Evolutionary conservation across 2,797 vertebrate genomes (phyloP).

Genomic region (Centroberyx gerrardi): DNA sequence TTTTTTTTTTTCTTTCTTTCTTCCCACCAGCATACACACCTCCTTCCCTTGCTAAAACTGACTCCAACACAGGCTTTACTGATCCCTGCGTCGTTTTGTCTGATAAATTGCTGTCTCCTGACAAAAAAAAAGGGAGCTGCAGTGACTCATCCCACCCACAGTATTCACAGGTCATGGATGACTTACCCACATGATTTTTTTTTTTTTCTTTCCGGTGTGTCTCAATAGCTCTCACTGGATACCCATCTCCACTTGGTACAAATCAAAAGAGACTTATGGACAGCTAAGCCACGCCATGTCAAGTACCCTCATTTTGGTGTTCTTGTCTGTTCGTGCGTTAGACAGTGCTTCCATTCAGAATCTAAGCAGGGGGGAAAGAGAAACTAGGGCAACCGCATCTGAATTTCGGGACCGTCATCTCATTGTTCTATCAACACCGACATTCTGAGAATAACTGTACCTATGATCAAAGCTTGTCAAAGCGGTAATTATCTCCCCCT

Average conservation of each 20-base stretch:
- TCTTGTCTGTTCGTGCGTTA: conserved; percentile 29
- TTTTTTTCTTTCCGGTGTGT: not conserved
- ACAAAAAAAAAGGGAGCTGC: conserved; percentile 59
- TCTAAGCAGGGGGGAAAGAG: not conserved
- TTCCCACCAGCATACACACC: conserved; percentile 58
- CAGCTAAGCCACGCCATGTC: conserved; percentile 34
- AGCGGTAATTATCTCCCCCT: conserved; percentile 77
- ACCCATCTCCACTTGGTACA: conserved; percentile 41
- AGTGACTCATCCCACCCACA: conserved; percentile 75
- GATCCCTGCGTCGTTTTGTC: conserved; percentile 56
- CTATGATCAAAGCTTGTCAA: conserved; percentile 85
- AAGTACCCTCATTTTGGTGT: conserved; percentile 51
- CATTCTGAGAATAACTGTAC: conserved; percentile 76
- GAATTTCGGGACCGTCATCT: conserved; percentile 63
- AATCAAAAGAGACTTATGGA: conserved; percentile 52
- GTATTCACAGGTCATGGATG: conserved; percentile 57
- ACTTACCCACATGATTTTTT: conserved; percentile 23
- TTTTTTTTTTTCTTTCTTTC: conserved; percentile 36
- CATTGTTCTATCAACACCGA: conserved; percentile 76
- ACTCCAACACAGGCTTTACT: conserved; percentile 25
- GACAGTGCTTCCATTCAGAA: conserved; percentile 65
- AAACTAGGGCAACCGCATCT: conserved; percentile 55
- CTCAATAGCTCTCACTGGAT: conserved; percentile 47
- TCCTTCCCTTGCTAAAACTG: conserved; percentile 54
- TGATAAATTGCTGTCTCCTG: conserved; percentile 48